A percentile compares a stretch with the other conserved stretches of the same genome.
These are phyloP conservation scores for Nymphalis polychloros DNA, from an alignment of 2,888 invertebrate genomes.

Conservation along the genomic window DNA sequence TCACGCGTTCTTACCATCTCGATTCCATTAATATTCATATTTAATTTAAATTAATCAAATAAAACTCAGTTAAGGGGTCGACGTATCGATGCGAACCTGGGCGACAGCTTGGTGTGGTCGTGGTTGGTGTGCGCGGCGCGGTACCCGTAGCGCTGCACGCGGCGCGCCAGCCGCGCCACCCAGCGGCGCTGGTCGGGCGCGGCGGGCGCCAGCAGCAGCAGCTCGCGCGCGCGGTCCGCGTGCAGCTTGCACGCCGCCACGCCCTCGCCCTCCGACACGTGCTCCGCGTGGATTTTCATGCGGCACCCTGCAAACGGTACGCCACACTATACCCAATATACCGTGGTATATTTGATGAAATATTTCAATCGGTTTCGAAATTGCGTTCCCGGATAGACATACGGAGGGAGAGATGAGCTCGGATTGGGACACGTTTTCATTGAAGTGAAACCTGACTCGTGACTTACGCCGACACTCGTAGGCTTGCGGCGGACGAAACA, in stretches of 20 bases:
- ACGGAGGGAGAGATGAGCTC: no score
- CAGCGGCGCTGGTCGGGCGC: constrained; percentile 95
- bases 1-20: no score
- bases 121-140: constrained; percentile 90
- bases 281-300: constrained; percentile 98
- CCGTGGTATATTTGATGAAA: no score
- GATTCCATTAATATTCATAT: no score
- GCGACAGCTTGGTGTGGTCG: constrained; percentile 75
- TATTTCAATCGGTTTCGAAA: no score
- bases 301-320: constrained; percentile 88
- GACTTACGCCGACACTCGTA: constrained; percentile 96
- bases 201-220: constrained; percentile 92
- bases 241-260: constrained; percentile 98
- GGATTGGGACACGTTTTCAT: no score
- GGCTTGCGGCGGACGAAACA: constrained; percentile 98
- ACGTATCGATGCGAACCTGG: constrained; percentile 41
- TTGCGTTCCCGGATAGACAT: no score
- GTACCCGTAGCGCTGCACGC: constrained; percentile 96
- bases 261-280: constrained; percentile 89
- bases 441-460: background rate
- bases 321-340: background rate
- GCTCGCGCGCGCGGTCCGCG: constrained; percentile 97
- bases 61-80: no score
- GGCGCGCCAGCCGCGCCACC: constrained; percentile 94
- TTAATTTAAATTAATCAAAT: no score